These are phyloP conservation scores for Alviniconcha strummeri DNA, from an alignment of 2,888 invertebrate species.

Conservation along the genomic window DNA sequence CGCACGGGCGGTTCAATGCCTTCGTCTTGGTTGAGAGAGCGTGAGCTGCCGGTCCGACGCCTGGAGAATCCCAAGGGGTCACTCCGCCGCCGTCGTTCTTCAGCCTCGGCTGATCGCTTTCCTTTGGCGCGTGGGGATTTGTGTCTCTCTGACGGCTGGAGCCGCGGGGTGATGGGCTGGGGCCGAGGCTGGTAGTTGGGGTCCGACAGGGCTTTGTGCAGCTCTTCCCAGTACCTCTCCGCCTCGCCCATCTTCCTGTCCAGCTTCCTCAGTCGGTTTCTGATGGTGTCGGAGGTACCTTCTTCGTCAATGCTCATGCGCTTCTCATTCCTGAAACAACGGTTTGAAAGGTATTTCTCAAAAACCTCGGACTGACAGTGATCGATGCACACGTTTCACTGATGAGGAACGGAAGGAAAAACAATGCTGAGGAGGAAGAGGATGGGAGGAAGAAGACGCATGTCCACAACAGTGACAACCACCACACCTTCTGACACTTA, in stretches of 20 bases:
- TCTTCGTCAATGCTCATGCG: constrained; percentile 60
- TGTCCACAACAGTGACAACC: too few species aligned
- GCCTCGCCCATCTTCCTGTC: constrained; percentile 62
- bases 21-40: constrained; percentile 14
- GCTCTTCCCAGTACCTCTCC: constrained; percentile 63
- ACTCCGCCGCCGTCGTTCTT: constrained; percentile 33
- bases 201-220: constrained; percentile 50
- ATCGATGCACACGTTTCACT: too few species aligned
- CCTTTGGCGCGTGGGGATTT: constrained; percentile 20
- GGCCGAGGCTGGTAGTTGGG: constrained; percentile 42
- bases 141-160: constrained; percentile 36
- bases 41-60: constrained; percentile 25
- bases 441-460: too few species aligned
- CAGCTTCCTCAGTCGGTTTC: constrained; percentile 60
- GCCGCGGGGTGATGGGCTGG: constrained; percentile 1
- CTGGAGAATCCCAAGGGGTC: constrained; percentile 42
- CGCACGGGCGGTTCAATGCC: constrained; percentile 22
- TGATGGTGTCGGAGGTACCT: constrained; percentile 61
- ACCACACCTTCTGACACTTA: constrained; percentile 41
- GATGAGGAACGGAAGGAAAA: too few species aligned
- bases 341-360: too few species aligned
- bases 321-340: constrained; percentile 51
- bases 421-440: too few species aligned
- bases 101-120: constrained; percentile 33
- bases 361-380: too few species aligned